phyloP scores from a whole-genome alignment of 2,797 vertebrate species.

The Sebastes vulpes region DNA sequence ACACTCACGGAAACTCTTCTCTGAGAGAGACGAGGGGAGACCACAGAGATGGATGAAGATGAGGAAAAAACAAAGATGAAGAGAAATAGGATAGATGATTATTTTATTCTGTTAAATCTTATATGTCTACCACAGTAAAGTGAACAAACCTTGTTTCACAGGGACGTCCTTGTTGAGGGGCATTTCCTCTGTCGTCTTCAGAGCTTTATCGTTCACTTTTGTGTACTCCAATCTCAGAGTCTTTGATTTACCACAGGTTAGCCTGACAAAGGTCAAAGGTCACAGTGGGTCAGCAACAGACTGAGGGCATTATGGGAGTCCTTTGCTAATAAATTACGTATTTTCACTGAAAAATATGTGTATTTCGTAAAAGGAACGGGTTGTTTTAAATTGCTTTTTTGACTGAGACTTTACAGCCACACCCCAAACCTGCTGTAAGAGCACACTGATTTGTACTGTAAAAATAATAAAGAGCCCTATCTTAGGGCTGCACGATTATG shows the following conservation, averaged over 20 bases:
- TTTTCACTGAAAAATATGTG: neutral
- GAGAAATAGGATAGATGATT: neutral
- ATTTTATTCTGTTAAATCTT: neutral
- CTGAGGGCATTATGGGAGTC: neutral
- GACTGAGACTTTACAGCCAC: too few relatives aligned
- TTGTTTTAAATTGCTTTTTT: neutral
- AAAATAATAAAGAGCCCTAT: too few relatives aligned
- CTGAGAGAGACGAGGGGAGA: constrained; percentile 12
- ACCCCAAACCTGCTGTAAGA: neutral
- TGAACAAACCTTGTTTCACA: constrained; percentile 50
- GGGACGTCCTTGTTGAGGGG: neutral
- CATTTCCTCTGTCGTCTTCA: neutral
- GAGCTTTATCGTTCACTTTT: neutral
- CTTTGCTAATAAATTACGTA: neutral
- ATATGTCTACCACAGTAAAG: neutral
- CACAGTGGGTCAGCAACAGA: constrained; percentile 6
- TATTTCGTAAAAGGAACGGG: accelerated
- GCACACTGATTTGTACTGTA: too few relatives aligned
- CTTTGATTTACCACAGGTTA: constrained; percentile 67
- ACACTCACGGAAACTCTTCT: constrained; percentile 82
- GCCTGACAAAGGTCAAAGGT: constrained; percentile 59
- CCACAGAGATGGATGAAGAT: neutral
- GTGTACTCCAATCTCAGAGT: neutral
- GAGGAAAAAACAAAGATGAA: neutral
- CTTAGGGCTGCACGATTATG: too few relatives aligned